Percentiles rank a stretch among this genome's conserved stretches.
These are phyloP conservation scores for Tetragnatha montana DNA, from an alignment of 2,888 invertebrate genomes.

Conservation along the genomic window DNA sequence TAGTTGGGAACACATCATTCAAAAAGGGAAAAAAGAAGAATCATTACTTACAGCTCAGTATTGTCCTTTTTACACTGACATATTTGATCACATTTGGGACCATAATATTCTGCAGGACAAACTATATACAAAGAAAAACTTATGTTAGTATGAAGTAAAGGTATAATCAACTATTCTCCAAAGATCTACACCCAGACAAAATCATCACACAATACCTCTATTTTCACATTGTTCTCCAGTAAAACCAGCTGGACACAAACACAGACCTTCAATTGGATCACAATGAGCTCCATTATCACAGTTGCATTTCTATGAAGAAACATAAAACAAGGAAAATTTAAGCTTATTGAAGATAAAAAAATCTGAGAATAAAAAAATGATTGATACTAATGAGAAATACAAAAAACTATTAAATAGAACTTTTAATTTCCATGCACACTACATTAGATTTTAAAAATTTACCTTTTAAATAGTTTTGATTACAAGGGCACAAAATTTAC, in stretches of 20 bases:
- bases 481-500: not conserved
- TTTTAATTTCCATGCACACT: too few species aligned
- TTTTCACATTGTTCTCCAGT: conserved; percentile 74
- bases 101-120: conserved; percentile 76
- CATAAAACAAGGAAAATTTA: not conserved
- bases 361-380: not conserved
- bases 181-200: not conserved
- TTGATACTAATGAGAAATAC: not conserved
- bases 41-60: conserved; percentile 66
- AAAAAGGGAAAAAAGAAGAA: not conserved
- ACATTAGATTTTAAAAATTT: too few species aligned
- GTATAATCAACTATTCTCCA: not conserved
- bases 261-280: conserved; percentile 88
- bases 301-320: conserved; percentile 80
- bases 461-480: not conserved
- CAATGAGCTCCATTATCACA: conserved; percentile 92
- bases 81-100: conserved; percentile 75
- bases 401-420: not conserved
- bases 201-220: conserved; percentile 68
- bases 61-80: conserved; percentile 73
- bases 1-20: too few species aligned
- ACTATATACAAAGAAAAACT: conserved; percentile 26
- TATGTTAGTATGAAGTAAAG: not conserved
- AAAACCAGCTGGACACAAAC: conserved; percentile 87
- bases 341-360: not conserved